Evolutionary conservation across 2,888 invertebrate species (phyloP).

Genomic region (Molanna angustata): DNA sequence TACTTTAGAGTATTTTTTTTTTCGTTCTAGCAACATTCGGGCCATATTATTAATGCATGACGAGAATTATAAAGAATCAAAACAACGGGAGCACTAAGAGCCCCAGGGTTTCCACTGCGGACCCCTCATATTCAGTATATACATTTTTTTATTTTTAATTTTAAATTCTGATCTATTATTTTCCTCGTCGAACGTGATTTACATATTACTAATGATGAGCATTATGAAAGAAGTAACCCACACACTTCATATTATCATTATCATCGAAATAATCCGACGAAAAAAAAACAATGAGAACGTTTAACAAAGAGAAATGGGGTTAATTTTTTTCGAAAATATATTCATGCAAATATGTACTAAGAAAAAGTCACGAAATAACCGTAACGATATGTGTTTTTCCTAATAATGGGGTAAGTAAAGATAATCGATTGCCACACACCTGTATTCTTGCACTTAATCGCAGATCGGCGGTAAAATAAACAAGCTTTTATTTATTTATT

Average conservation of each 20-base stretch:
- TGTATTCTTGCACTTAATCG: too few relatives aligned
- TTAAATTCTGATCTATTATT: slow-evolving; percentile 4
- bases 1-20: background rate
- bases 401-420: too few relatives aligned
- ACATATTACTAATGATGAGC: slow-evolving; percentile 32
- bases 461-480: too few relatives aligned
- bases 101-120: slow-evolving; percentile 9
- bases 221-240: slow-evolving; percentile 32
- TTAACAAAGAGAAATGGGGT: too few relatives aligned
- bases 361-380: too few relatives aligned
- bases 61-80: slow-evolving; percentile 1
- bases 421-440: too few relatives aligned
- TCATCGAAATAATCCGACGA: slow-evolving; percentile 19
- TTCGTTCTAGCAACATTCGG: background rate
- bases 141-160: slow-evolving; percentile 8
- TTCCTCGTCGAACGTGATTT: slow-evolving; percentile 27
- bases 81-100: slow-evolving; percentile 16
- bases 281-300: too few relatives aligned
- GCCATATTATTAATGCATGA: slow-evolving; percentile 8
- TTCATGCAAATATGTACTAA: too few relatives aligned
- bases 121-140: too few relatives aligned
- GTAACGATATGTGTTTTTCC: too few relatives aligned
- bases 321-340: too few relatives aligned
- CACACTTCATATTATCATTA: slow-evolving; percentile 29
- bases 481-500: too few relatives aligned